phyloP scores from a whole-genome alignment of 1,140 invertebrate species.

The Aplysia californica region DNA sequence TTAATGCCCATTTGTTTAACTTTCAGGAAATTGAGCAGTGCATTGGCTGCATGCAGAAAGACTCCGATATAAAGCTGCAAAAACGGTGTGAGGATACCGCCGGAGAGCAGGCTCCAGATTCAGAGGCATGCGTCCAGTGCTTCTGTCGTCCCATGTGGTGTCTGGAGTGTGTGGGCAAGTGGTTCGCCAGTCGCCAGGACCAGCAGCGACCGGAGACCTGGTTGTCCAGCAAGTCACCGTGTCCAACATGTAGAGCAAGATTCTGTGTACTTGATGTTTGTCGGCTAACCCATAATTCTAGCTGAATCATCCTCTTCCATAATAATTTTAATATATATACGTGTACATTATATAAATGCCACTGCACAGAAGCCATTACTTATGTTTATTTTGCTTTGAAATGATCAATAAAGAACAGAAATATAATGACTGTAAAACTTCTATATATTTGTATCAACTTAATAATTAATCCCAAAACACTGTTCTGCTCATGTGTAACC shows the following conservation, averaged over 20 bases:
- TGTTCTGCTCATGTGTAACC: no score
- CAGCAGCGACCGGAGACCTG: slow-evolving; percentile 79
- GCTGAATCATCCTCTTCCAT: no score
- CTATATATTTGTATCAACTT: no score
- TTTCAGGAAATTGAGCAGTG: slow-evolving; percentile 85
- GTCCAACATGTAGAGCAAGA: slow-evolving; percentile 85
- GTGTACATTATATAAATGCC: no score
- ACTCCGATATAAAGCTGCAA: slow-evolving; percentile 83
- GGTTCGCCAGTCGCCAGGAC: slow-evolving; percentile 86
- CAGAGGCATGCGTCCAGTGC: slow-evolving; percentile 72
- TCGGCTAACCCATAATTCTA: no score
- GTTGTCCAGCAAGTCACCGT: slow-evolving; percentile 87
- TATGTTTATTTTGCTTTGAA: no score
- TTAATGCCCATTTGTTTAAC: no score
- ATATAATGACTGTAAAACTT: no score
- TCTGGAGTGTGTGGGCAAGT: slow-evolving; percentile 79
- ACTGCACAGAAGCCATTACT: no score
- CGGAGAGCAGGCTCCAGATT: slow-evolving; percentile 55
- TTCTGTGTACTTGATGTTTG: slow-evolving; percentile 90
- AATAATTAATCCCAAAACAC: no score
- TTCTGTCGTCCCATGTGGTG: slow-evolving; percentile 92
- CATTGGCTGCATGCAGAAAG: slow-evolving; percentile 87
- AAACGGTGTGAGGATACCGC: slow-evolving; percentile 74
- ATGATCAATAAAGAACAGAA: no score
- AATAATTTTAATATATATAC: no score